Evolutionary conservation across 2,797 vertebrate species (phyloP).

Genomic region (Clamator glandarius): DNA sequence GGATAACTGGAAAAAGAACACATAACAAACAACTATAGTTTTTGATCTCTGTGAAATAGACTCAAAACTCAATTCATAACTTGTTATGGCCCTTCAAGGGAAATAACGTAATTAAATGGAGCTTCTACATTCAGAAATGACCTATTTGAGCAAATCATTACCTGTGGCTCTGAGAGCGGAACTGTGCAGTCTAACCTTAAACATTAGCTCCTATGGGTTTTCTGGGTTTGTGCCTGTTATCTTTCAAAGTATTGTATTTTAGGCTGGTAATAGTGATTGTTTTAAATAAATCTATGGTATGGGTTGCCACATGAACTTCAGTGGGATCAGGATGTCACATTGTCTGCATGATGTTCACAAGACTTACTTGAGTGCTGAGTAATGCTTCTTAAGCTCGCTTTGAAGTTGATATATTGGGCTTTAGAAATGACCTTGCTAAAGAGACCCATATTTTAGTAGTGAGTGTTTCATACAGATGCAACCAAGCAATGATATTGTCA

Average conservation of each 20-base stretch:
- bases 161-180: background rate
- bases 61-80: background rate
- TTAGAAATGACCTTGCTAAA: background rate
- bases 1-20: conserved; percentile 36
- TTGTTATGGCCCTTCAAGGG: background rate
- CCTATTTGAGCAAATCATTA: conserved; percentile 15
- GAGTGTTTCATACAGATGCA: background rate
- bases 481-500: background rate
- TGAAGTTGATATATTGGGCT: background rate
- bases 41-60: conserved; percentile 29
- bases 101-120: conserved; percentile 26
- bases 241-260: background rate
- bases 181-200: background rate
- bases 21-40: background rate
- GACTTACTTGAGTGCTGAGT: background rate
- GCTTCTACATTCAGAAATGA: conserved; percentile 44
- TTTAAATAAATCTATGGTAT: background rate
- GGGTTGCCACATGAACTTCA: background rate
- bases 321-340: background rate
- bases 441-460: background rate
- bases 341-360: background rate
- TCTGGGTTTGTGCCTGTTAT: background rate
- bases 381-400: background rate
- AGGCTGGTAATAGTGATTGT: background rate
- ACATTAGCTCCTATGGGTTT: background rate